These are phyloP conservation scores for Acronicta alni DNA, from an alignment of 2,888 invertebrate species.

Conservation along the genomic window DNA sequence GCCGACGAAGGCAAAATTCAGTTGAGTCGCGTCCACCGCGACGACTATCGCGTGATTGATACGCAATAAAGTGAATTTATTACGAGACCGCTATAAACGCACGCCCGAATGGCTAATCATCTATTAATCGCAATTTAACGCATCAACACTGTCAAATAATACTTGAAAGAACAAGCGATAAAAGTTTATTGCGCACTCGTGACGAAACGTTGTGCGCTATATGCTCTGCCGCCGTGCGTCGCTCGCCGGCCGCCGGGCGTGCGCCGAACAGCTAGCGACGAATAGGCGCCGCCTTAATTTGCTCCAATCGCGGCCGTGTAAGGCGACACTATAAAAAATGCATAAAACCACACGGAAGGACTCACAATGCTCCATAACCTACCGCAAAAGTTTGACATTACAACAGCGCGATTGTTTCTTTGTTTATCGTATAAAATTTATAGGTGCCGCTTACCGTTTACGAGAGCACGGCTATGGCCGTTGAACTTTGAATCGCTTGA, in stretches of 20 bases:
- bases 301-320: constrained; percentile 57
- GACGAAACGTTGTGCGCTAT: constrained; percentile 54
- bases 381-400: constrained; percentile 84
- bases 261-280: constrained; percentile 52
- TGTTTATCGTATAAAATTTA: constrained; percentile 85
- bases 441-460: constrained; percentile 75
- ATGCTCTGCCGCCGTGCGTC: constrained; percentile 38
- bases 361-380: constrained; percentile 79
- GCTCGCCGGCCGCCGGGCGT: constrained; percentile 23
- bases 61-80: constrained; percentile 85
- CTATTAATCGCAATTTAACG: constrained; percentile 86
- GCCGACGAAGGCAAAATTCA: constrained; percentile 46
- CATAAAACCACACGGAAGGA: constrained; percentile 72
- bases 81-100: constrained; percentile 81
- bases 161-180: constrained; percentile 82
- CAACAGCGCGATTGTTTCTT: constrained; percentile 79
- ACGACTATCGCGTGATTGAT: constrained; percentile 76
- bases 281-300: constrained; percentile 63
- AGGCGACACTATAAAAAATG: constrained; percentile 63
- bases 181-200: constrained; percentile 75
- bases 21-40: constrained; percentile 54
- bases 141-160: constrained; percentile 85
- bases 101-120: constrained; percentile 82
- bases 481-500: constrained; percentile 85
- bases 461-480: constrained; percentile 73